These are phyloP conservation scores for Rosalia funebris DNA, from an alignment of 2,888 invertebrate genomes.

Conservation along the genomic window DNA sequence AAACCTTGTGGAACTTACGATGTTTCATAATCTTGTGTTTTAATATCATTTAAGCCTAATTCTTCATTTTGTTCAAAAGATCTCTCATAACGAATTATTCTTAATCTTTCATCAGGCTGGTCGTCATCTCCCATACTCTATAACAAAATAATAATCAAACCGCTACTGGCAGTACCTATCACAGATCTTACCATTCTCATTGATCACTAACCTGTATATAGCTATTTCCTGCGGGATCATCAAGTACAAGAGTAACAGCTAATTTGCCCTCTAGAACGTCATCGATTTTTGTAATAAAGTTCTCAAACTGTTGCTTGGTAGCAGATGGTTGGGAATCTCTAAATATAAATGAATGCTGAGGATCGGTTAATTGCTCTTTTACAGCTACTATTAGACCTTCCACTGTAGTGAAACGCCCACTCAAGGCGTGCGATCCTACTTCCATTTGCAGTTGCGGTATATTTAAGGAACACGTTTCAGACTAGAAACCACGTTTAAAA, in stretches of 20 bases:
- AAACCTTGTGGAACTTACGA: neutral
- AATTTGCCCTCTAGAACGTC: constrained; percentile 72
- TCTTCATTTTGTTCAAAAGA: constrained; percentile 93
- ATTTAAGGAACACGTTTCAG: constrained; percentile 80
- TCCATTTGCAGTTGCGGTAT: constrained; percentile 92
- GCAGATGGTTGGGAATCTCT: constrained; percentile 77
- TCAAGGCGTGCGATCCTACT: constrained; percentile 85
- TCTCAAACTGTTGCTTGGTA: constrained; percentile 67
- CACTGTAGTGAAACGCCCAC: constrained; percentile 94
- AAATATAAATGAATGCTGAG: constrained; percentile 70
- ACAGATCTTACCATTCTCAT: too few relatives aligned
- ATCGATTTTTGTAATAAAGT: constrained; percentile 75
- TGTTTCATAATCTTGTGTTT: constrained; percentile 83
- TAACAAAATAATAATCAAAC: constrained; percentile 28
- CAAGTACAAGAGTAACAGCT: constrained; percentile 81
- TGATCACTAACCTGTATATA: constrained; percentile 83
- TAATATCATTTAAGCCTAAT: constrained; percentile 95
- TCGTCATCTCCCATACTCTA: constrained; percentile 78
- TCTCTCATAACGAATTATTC: constrained; percentile 82
- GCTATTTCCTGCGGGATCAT: constrained; percentile 98
- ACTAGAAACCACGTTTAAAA: constrained; percentile 62
- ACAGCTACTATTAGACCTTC: constrained; percentile 88
- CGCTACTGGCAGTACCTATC: too few relatives aligned
- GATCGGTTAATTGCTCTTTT: constrained; percentile 76
- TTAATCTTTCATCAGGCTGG: constrained; percentile 75